Percentiles rank a stretch among this genome's conserved stretches.
Conservation (phyloP, 2,113 vertebrate genomes). For the Melanerpes aurifrons region DNA sequence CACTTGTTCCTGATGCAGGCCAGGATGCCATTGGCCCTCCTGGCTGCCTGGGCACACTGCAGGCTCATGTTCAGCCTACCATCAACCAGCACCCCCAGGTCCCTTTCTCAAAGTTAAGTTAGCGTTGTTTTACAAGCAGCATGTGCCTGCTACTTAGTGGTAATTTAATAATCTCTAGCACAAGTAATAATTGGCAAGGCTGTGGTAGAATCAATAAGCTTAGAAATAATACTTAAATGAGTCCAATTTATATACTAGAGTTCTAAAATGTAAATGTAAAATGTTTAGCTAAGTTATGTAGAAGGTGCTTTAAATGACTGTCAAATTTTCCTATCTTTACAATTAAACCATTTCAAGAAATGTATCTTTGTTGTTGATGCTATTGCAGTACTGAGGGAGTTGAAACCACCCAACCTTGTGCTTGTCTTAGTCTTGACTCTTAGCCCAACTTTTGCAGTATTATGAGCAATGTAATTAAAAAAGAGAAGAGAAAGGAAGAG, state of each 20-base stretch:
- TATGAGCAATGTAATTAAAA: not conserved
- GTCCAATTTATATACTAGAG: not conserved
- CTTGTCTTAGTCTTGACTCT: not conserved
- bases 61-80: too few relatives aligned
- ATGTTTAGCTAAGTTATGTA: not conserved
- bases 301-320: not conserved
- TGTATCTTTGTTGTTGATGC: not conserved
- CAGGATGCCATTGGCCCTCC: too few relatives aligned
- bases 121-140: not conserved
- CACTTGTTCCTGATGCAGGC: too few relatives aligned
- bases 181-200: not conserved
- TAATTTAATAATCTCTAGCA: not conserved
- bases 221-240: not conserved
- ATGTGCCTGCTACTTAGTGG: not conserved
- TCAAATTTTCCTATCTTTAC: not conserved
- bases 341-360: not conserved
- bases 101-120: not conserved
- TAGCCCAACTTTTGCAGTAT: not conserved
- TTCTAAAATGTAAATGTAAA: not conserved
- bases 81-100: too few relatives aligned
- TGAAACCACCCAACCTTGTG: not conserved
- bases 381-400: not conserved
- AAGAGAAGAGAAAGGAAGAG: slow-evolving; percentile 14
- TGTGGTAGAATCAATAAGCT: not conserved
- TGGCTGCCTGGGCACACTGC: too few relatives aligned